phyloP scores from a whole-genome alignment of 35 echinoderm and acorn worm genomes.

The Lytechinus pictus region DNA sequence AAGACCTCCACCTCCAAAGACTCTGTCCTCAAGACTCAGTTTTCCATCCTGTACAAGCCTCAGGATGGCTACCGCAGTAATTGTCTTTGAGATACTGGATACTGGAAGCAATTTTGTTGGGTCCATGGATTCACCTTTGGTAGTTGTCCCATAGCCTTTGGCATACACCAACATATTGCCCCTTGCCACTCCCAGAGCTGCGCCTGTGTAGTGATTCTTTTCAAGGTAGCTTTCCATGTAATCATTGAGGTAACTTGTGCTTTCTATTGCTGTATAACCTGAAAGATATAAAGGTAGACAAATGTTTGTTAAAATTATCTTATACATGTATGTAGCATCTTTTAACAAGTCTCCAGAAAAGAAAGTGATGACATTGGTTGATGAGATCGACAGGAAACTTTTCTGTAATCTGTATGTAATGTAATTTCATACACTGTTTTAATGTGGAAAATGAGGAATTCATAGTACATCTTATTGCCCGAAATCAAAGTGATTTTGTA shows the following conservation, averaged over 20 bases:
- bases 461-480: too few relatives aligned
- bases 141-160: constrained; percentile 77
- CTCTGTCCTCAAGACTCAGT: constrained; percentile 66
- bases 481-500: too few relatives aligned
- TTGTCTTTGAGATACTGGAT: constrained; percentile 94
- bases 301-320: background rate
- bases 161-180: constrained; percentile 68
- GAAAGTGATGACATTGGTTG: too few relatives aligned
- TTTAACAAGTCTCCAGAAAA: too few relatives aligned
- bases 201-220: constrained; percentile 84
- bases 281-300: constrained; percentile 64
- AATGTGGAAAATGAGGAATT: too few relatives aligned
- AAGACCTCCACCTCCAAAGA: constrained; percentile 81
- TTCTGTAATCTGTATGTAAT: too few relatives aligned
- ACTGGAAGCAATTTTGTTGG: constrained; percentile 75
- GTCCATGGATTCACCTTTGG: constrained; percentile 62
- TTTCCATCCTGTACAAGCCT: constrained; percentile 74
- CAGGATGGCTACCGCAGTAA: constrained; percentile 85
- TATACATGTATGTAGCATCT: too few relatives aligned
- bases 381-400: too few relatives aligned
- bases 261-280: constrained; percentile 45
- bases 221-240: constrained; percentile 68
- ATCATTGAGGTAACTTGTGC: constrained; percentile 57
- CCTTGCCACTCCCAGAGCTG: constrained; percentile 73
- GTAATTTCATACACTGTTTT: too few relatives aligned